phyloP scores from a whole-genome alignment of 2,797 vertebrate species.

The Xenentodon cancila region DNA sequence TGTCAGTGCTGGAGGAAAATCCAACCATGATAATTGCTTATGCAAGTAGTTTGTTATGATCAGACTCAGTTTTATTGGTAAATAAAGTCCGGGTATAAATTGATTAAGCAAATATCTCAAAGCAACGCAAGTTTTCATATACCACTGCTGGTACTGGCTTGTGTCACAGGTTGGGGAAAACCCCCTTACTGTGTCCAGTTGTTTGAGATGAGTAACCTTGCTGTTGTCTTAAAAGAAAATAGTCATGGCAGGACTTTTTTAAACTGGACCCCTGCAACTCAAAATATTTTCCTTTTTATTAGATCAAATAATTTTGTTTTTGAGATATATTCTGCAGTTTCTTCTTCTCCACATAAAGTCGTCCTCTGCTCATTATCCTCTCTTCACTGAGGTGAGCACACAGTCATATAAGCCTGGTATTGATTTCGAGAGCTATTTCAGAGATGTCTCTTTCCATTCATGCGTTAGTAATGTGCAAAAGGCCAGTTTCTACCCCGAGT shows the following conservation, averaged over 20 bases:
- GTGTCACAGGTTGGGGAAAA: no score
- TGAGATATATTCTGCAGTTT: slow-evolving; percentile 21
- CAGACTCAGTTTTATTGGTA: no score
- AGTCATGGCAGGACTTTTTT: slow-evolving; percentile 5
- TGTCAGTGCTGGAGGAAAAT: no score
- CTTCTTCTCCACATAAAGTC: slow-evolving; percentile 41
- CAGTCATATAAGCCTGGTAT: slow-evolving; percentile 61
- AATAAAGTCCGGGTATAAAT: no score
- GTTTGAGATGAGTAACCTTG: no score
- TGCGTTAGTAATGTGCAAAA: slow-evolving; percentile 71
- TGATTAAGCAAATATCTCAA: slow-evolving; percentile 4
- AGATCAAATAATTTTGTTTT: slow-evolving; percentile 30
- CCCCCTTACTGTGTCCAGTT: no score
- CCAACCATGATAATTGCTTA: no score
- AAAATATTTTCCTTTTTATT: no score
- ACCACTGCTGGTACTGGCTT: no score
- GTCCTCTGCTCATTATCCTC: slow-evolving; percentile 55
- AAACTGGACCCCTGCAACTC: slow-evolving; percentile 4
- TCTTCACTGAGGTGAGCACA: slow-evolving; percentile 56
- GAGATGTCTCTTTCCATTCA: slow-evolving; percentile 72
- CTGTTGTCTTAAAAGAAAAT: no score
- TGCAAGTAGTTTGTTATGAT: no score
- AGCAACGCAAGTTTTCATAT: not conserved
- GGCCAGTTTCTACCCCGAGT: slow-evolving; percentile 58
- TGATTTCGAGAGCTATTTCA: slow-evolving; percentile 75